Conservation (phyloP, 2,888 invertebrate genomes). For the Bombylius discolor region DNA sequence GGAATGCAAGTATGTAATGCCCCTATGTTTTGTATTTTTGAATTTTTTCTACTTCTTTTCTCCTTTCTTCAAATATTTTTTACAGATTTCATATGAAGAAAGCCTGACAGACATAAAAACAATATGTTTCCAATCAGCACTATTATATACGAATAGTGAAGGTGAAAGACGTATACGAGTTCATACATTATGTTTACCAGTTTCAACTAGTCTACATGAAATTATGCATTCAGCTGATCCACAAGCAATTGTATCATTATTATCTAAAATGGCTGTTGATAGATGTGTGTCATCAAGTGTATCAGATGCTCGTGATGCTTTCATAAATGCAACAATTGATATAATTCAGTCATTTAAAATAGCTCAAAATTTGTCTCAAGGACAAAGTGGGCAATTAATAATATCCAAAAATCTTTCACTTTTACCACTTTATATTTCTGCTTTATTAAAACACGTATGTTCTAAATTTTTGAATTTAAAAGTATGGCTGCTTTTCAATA, state of each 20-base stretch:
- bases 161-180: slow-evolving; percentile 94
- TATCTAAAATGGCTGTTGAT: slow-evolving; percentile 98
- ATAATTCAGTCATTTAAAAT: slow-evolving; percentile 62
- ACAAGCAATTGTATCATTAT: slow-evolving; percentile 79
- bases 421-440: slow-evolving; percentile 78
- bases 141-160: slow-evolving; percentile 91
- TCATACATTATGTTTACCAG: slow-evolving; percentile 90
- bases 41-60: too few relatives aligned
- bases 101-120: slow-evolving; percentile 70
- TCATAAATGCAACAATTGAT: slow-evolving; percentile 90
- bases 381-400: slow-evolving; percentile 48
- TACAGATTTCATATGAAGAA: slow-evolving; percentile 68
- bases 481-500: too few relatives aligned
- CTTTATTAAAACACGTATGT: slow-evolving; percentile 73
- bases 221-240: slow-evolving; percentile 84
- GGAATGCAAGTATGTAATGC: slow-evolving; percentile 72
- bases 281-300: slow-evolving; percentile 73
- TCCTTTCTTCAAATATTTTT: not conserved
- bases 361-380: slow-evolving; percentile 48
- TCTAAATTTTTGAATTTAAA: not conserved
- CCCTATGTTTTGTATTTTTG: too few relatives aligned
- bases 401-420: slow-evolving; percentile 67
- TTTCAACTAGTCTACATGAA: slow-evolving; percentile 71
- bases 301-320: slow-evolving; percentile 88
- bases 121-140: slow-evolving; percentile 94